Evolutionary conservation across 2,797 vertebrate genomes (phyloP), one percentile per base, ranked within the genome.

Genomic region (Rachycentron canadum): DNA sequence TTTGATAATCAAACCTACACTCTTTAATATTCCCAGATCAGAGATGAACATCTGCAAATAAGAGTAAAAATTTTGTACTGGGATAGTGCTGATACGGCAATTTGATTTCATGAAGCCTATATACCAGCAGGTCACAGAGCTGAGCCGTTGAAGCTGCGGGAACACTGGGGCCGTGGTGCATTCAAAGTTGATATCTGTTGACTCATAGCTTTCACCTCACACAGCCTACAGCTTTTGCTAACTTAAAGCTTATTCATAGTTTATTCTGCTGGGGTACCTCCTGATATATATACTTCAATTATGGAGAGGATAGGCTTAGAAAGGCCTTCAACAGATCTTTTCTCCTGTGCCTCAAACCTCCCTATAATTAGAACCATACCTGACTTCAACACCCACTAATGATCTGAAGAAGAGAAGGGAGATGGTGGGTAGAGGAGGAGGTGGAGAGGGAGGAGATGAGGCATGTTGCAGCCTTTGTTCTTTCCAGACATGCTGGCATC

Each of bases 281-380:
- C 26, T 47, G 41, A 38, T 47, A 55, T 26, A 55, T 53, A 23
- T 62, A 41, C 49, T 69, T 78, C 59, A 69, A 32, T 74, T 76
- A 82, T 50, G 59, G 41, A 66, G 72, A 65, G 57, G 66, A 28
- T 3, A 56, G 63, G 55, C 55, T 78, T 69, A 84, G 52, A 79
- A 79, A 59, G 63, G 64, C 78, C 81, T 84, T 21, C 65, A 82
- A 81, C 10, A n/a, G 30, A 74, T 65, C 52, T 78, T 63, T 52
- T 82, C 59, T 77, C 75, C 25, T 74, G 79, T 53, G 69, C 76
- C 70, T 79, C 69, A 82, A 90, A 90, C 76, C 1, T 89, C 86
- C 73, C 87, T 88, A 84, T 93, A 93, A 95, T 95, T 94, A 92
- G 86, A 92, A 87, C 85, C 88, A 89, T 91, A 91, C 90, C 86